Evolutionary conservation across 2,113 vertebrate species (phyloP).

Genomic region (Gila orcuttii): DNA sequence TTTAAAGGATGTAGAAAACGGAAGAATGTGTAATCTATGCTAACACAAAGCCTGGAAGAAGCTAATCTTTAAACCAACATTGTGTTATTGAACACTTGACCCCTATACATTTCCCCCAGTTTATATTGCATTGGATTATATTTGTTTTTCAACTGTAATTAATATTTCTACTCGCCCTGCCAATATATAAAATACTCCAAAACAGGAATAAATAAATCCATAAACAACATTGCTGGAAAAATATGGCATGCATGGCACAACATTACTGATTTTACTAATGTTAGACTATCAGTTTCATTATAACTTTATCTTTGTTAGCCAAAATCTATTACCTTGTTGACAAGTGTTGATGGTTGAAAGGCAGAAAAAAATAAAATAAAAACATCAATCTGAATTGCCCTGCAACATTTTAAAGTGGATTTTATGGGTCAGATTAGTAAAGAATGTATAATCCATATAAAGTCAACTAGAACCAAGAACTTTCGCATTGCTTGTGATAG

Average conservation of each 20-base stretch:
- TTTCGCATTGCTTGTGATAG: neutral
- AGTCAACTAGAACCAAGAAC: neutral
- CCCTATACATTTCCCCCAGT: no score
- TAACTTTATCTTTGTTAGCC: neutral
- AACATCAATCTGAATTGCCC: neutral
- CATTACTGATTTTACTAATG: neutral
- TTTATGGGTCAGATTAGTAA: neutral
- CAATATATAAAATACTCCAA: neutral
- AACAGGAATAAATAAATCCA: neutral
- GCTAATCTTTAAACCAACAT: neutral
- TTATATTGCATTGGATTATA: neutral
- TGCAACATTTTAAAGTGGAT: neutral
- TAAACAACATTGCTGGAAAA: neutral
- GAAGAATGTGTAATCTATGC: neutral
- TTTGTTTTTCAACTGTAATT: neutral
- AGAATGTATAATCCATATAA: neutral
- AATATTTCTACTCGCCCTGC: neutral
- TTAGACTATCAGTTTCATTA: neutral
- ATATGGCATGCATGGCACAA: neutral
- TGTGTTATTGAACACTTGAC: neutral
- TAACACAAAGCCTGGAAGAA: neutral
- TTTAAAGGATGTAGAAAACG: neutral
- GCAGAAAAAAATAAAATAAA: neutral
- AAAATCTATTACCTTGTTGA: neutral
- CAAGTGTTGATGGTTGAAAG: neutral